Base-by-base conservation (phyloP, 2,113 vertebrate genomes). In the Halichoeres trimaculatus region DNA sequence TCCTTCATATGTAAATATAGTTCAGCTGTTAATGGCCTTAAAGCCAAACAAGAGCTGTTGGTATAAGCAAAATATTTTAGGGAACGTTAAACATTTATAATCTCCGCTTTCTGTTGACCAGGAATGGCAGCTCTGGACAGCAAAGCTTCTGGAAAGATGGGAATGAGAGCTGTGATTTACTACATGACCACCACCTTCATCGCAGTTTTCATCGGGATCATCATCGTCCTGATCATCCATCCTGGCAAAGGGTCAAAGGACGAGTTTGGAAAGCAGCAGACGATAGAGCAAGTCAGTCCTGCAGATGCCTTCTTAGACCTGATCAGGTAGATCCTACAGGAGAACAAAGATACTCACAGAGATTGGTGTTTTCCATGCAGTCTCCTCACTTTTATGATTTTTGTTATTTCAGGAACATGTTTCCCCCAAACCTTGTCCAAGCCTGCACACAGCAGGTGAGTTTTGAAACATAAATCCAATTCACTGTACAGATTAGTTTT, bases 401-500 rank as follows among this genome's bases (percentile, higher is more conserved):
- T 93, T 75, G 76, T 88, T 83, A 83, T 93, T 93, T 62, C 95
- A 99, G 97, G 93, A 99, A 99, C 62, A 99, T 99, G 97, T 99
- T 99, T 90, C 98, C 98, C 90, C 97, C 98, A 59, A 99, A 99
- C 89, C 84, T 99, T 93, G 96, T 99, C 58, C 97, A 99, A 92
- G 97, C 98, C 72, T 99, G 98, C 92, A 99, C 97, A 80, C 97
- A 99, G 93, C 98, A 99, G 96, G 98, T 99, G 94, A 94, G 88
- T 43, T 54, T 76, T 30, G 43, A 19, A 30, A 30, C 30, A 30
- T n/a, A n/a, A n/a, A n/a, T n/a, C n/a, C n/a, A n/a, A n/a, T n/a
- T n/a, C n/a, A n/a, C n/a, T n/a, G n/a, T n/a, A n/a, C 30, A 30
- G 30, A 30, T 30, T 30, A 30, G 6, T 30, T 30, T 30, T 4